Evolutionary conservation across 2,888 invertebrate species (phyloP), one percentile per base, ranked within the genome.

Genomic region (Pterobdella sp.): DNA sequence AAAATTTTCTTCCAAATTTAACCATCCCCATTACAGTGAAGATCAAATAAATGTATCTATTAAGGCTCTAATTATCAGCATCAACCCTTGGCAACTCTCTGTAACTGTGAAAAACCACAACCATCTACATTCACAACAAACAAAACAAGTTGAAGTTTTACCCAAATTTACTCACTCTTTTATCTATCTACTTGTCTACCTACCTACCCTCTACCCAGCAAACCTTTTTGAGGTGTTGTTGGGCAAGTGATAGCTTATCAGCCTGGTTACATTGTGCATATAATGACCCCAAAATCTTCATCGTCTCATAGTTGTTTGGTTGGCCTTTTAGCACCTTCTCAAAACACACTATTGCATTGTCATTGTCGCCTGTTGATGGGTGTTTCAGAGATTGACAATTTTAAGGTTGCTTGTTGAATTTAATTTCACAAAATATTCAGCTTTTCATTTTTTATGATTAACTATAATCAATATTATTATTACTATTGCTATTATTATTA

Each of bases 291-390:
- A 99, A 87, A 79, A 98, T 97, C 86, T 98, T 98, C 94, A 98
- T 95, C 0, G 98, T 96, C 84, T 99, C 98, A 81, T 96, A 96
- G 86, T 98, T 98, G 49, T 93, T 94, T 0, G 97, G 95, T 82
- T 95, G 93, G 0, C 90, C 92, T 86, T 97, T 97, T 3, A 98
- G 85, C 0, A 99, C 97, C 85, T 95, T 96, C 85, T 99, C 98
- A 84, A 99, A 98, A 83, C 96, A 96, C 82, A 93, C 92, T 0
- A 96, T 93, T 0, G 97, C 96, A 94, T 94, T 56, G 60, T 56
- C 60, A 26, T 56, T 56, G 60, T 56, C 60, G n/a, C 60, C 60
- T 56, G 60, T 7, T 22, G 60, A 3, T 22, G 4, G 60, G n/a
- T n/a, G n/a, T n/a, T n/a, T n/a, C n/a, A n/a, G n/a, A n/a, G n/a